These are phyloP conservation scores for Zygogramma bicolorata DNA, from an alignment of 2,888 invertebrate species.

Conservation along the genomic window DNA sequence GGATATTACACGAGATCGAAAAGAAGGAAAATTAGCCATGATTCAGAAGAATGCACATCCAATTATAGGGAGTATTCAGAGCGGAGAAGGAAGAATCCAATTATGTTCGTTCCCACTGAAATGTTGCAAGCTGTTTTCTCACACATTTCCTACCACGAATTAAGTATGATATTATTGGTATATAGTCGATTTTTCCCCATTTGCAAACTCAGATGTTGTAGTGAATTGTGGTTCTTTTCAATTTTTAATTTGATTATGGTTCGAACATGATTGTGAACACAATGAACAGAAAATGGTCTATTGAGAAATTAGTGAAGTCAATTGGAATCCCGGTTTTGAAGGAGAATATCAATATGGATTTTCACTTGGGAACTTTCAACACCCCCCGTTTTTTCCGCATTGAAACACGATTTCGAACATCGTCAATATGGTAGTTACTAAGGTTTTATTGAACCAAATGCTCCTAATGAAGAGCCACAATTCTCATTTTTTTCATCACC, in stretches of 20 bases:
- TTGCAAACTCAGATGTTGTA: neutral
- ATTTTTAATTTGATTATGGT: neutral
- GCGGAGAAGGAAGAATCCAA: slow-evolving; percentile 54
- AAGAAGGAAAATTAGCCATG: slow-evolving; percentile 48
- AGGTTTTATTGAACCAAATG: too few species aligned
- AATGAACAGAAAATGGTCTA: too few species aligned
- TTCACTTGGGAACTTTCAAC: too few species aligned
- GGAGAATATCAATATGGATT: too few species aligned
- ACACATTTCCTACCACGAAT: slow-evolving; percentile 56
- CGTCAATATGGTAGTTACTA: too few species aligned
- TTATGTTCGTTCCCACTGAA: slow-evolving; percentile 58
- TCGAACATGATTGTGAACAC: too few species aligned
- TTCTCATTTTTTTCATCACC: too few species aligned
- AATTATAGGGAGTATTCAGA: slow-evolving; percentile 24
- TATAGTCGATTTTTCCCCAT: neutral
- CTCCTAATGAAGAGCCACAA: too few species aligned
- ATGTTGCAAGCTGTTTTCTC: slow-evolving; percentile 57
- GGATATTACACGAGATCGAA: slow-evolving; percentile 53
- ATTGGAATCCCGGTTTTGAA: too few species aligned
- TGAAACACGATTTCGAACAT: too few species aligned
- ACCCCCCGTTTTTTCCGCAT: too few species aligned
- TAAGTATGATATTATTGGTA: slow-evolving; percentile 52
- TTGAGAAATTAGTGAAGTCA: too few species aligned
- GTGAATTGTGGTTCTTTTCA: neutral
- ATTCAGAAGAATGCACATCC: slow-evolving; percentile 44